A percentile compares a stretch with the other conserved stretches of the same genome.
phyloP scores from a whole-genome alignment of 2,797 vertebrate genomes.

The Benthosema pterotum region DNA sequence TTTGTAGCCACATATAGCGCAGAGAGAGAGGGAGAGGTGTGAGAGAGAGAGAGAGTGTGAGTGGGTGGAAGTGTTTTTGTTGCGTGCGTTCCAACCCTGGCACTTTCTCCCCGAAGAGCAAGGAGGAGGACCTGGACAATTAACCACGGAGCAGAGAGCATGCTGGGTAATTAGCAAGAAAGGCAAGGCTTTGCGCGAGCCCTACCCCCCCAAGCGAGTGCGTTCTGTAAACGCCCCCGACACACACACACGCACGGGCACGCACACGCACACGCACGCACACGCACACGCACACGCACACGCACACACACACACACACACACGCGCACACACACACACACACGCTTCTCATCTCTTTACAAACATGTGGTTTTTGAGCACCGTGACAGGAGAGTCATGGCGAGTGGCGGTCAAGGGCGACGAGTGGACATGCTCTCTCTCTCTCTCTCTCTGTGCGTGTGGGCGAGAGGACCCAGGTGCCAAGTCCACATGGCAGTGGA shows the following conservation, averaged over 20 bases:
- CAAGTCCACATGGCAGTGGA: no score
- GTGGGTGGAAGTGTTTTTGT: slow-evolving; percentile 49
- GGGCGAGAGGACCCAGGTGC: not conserved
- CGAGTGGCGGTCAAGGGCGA: slow-evolving; percentile 62
- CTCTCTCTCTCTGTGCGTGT: not conserved
- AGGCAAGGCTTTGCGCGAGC: slow-evolving; percentile 75
- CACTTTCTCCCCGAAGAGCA: slow-evolving; percentile 65
- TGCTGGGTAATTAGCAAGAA: slow-evolving; percentile 81
- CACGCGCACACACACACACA: slow-evolving; percentile 12
- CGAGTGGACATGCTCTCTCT: slow-evolving; percentile 52
- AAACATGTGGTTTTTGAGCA: slow-evolving; percentile 63
- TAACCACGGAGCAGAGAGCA: slow-evolving; percentile 80
- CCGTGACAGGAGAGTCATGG: slow-evolving; percentile 51
- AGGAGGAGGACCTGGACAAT: slow-evolving; percentile 76
- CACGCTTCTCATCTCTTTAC: slow-evolving; percentile 44
- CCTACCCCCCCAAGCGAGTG: slow-evolving; percentile 64
- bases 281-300: not conserved
- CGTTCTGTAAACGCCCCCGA: not conserved
- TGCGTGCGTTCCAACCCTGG: slow-evolving; percentile 55
- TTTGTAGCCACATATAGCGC: slow-evolving; percentile 44
- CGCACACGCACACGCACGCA: not conserved
- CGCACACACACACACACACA: slow-evolving; percentile 1
- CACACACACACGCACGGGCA: slow-evolving; percentile 8
- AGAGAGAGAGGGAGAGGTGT: slow-evolving; percentile 15
- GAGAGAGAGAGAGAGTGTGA: slow-evolving; percentile 28